phyloP scores from a whole-genome alignment of 1,140 invertebrate genomes.

The Carposina sasakii region DNA sequence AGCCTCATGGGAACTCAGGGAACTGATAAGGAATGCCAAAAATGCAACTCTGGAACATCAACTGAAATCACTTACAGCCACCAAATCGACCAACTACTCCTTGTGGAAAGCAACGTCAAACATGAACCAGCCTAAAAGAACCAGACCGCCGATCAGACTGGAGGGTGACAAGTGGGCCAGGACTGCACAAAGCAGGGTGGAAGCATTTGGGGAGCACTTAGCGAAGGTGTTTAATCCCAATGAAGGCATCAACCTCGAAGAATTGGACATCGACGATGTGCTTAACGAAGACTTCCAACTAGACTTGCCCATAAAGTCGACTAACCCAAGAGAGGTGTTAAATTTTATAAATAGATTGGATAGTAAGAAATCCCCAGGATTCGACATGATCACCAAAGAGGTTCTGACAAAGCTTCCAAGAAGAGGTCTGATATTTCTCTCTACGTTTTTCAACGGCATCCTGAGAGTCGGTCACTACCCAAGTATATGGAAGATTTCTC shows the following conservation, averaged over 20 bases:
- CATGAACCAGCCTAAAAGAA: background rate
- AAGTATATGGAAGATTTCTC: background rate
- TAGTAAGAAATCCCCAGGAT: conserved; percentile 16
- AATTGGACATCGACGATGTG: background rate
- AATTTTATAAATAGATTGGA: background rate
- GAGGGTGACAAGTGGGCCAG: conserved; percentile 2
- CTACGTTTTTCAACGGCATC: conserved; percentile 1
- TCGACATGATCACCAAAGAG: conserved; percentile 17
- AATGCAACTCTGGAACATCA: background rate
- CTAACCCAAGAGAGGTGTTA: conserved; percentile 5
- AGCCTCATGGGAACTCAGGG: background rate
- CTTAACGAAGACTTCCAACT: conserved; percentile 12
- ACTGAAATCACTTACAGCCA: background rate
- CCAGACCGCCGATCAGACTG: background rate
- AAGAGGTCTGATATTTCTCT: conserved; percentile 5
- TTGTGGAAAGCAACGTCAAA: background rate
- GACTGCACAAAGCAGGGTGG: conserved; percentile 12
- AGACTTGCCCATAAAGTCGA: background rate
- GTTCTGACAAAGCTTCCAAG: conserved; percentile 17
- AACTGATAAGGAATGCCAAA: background rate
- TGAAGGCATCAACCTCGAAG: background rate
- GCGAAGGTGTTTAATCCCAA: conserved; percentile 18
- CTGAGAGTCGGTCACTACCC: background rate
- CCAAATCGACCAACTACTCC: background rate
- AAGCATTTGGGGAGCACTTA: conserved; percentile 13